Conservation (phyloP, 2,113 vertebrate genomes). For the Odocoileus virginianus region DNA sequence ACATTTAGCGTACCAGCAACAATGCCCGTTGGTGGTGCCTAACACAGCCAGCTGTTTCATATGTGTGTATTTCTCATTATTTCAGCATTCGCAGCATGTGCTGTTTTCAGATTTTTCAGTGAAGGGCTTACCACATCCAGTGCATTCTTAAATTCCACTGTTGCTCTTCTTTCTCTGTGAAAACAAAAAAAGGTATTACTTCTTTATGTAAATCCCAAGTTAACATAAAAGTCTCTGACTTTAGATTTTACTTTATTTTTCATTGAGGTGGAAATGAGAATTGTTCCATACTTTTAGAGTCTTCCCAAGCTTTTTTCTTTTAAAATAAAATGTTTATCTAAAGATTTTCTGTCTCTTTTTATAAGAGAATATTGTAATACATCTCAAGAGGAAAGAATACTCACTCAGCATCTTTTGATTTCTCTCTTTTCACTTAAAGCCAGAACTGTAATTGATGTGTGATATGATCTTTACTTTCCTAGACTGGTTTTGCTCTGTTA, state of each 20-base stretch:
- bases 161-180: conserved; percentile 36
- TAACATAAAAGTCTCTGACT: conserved; percentile 23
- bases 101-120: conserved; percentile 57
- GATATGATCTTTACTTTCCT: not conserved
- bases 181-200: conserved; percentile 18
- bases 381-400: conserved; percentile 40
- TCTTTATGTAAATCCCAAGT: not conserved
- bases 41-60: conserved; percentile 65
- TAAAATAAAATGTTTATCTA: conserved; percentile 44
- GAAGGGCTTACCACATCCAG: conserved; percentile 56
- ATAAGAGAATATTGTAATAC: not conserved
- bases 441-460: not conserved
- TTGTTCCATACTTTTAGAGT: not conserved
- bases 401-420: conserved; percentile 32
- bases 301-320: conserved; percentile 14
- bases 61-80: conserved; percentile 67
- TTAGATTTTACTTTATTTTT: conserved; percentile 21
- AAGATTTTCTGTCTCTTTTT: not conserved
- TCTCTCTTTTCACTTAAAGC: conserved; percentile 3
- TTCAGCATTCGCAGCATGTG: conserved; percentile 64
- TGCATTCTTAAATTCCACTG: conserved; percentile 61
- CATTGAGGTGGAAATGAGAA: not conserved
- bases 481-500: not conserved
- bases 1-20: conserved; percentile 71
- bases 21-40: conserved; percentile 58